phyloP scores from a whole-genome alignment of 2,113 vertebrate species.

The Physeter macrocephalus region DNA sequence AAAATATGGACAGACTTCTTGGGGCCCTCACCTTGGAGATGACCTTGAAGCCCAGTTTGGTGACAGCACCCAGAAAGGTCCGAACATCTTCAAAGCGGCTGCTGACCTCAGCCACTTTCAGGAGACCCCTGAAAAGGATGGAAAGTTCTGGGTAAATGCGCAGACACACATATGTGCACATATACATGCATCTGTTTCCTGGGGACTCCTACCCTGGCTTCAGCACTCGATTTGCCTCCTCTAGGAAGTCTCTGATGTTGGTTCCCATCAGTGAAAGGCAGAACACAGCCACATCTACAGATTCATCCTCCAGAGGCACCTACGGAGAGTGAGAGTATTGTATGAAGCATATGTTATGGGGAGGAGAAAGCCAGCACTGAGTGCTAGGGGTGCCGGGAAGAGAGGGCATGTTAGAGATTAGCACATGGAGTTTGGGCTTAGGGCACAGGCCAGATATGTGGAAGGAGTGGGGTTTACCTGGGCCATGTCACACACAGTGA shows the following conservation, averaged over 20 bases:
- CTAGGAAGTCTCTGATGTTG: constrained; percentile 91
- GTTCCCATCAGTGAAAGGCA: constrained; percentile 97
- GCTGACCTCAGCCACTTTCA: constrained; percentile 93
- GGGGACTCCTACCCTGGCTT: constrained; percentile 81
- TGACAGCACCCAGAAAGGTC: constrained; percentile 81
- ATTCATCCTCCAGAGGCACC: constrained; percentile 87
- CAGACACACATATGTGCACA: background rate
- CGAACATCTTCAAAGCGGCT: constrained; percentile 89
- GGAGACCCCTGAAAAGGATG: constrained; percentile 82
- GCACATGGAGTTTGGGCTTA: background rate
- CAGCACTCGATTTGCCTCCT: constrained; percentile 93
- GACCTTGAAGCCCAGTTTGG: constrained; percentile 87
- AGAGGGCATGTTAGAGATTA: background rate
- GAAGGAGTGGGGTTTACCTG: constrained; percentile 76
- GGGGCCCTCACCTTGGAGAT: constrained; percentile 84
- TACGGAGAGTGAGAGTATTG: constrained; percentile 48
- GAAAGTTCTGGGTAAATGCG: background rate
- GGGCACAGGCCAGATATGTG: background rate
- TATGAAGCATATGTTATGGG: background rate
- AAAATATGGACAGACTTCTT: background rate
- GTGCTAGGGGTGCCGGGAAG: background rate
- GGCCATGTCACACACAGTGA: constrained; percentile 94
- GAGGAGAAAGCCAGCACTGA: background rate
- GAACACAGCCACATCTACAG: constrained; percentile 92
- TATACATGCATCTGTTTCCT: background rate